Evolutionary conservation across 2,797 vertebrate species (phyloP).

Genomic region (Ataeniobius toweri): DNA sequence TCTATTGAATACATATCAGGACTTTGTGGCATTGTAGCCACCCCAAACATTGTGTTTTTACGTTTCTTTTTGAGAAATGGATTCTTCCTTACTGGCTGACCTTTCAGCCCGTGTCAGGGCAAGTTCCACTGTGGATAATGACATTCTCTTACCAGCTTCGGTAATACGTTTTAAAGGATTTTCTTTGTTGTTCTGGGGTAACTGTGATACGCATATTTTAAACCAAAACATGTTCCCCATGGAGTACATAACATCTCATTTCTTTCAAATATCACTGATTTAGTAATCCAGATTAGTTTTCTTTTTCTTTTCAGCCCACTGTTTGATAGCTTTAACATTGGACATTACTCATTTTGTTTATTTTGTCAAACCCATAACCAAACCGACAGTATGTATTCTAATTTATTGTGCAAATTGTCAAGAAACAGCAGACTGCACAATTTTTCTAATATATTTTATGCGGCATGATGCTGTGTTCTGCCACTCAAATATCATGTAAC

Average conservation of each 20-base stretch:
- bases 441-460: neutral
- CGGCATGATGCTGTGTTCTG: neutral
- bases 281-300: neutral
- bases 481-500: neutral
- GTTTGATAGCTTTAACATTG: neutral
- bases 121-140: neutral
- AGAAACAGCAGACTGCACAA: neutral
- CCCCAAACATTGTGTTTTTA: neutral
- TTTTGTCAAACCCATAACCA: neutral
- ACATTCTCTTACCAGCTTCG: neutral
- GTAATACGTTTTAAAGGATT: neutral
- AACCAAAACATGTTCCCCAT: neutral
- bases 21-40: too few species aligned
- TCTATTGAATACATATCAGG: too few species aligned
- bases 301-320: neutral
- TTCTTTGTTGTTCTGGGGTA: neutral
- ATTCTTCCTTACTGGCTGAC: neutral
- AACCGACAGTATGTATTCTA: neutral
- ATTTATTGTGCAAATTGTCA: neutral
- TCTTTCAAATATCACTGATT: neutral
- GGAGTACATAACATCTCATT: too few species aligned
- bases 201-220: neutral
- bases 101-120: neutral
- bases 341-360: neutral
- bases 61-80: neutral